Conservation (phyloP, 2,113 vertebrate species). For the Eretmochelys imbricata region DNA sequence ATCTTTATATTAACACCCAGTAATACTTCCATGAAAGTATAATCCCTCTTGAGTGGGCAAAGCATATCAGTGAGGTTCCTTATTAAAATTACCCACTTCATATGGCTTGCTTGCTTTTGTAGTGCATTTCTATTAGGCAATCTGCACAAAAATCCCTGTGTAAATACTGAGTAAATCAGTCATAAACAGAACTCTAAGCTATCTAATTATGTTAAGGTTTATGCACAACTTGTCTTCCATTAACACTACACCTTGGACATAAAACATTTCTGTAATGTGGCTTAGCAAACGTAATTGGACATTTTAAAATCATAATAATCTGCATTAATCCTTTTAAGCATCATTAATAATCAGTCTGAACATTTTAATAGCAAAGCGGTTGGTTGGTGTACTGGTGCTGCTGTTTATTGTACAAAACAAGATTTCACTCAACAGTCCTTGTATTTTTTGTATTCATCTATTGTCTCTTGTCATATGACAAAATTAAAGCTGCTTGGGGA, state of each 20-base stretch:
- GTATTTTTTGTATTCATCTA: background rate
- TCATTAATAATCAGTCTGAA: background rate
- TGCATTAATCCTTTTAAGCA: background rate
- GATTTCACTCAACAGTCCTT: background rate
- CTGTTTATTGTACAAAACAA: background rate
- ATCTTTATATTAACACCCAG: background rate
- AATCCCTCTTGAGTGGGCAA: background rate
- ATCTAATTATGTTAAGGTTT: background rate
- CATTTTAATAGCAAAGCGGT: background rate
- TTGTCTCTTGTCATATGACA: background rate
- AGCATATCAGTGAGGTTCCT: rapidly evolving
- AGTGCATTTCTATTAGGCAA: background rate
- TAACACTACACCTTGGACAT: background rate
- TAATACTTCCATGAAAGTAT: background rate
- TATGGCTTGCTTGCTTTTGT: background rate
- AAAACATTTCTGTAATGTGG: background rate
- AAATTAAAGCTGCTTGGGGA: background rate
- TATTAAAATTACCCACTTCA: background rate
- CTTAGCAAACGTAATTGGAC: background rate
- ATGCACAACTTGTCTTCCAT: background rate
- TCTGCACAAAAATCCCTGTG: background rate
- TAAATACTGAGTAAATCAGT: background rate
- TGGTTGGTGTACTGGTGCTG: background rate
- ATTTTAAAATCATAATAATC: background rate
- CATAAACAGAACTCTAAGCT: background rate